Evolutionary conservation across 2,113 vertebrate genomes (phyloP), one percentile per base, ranked within the genome.

Genomic region (Taxidea taxus): DNA sequence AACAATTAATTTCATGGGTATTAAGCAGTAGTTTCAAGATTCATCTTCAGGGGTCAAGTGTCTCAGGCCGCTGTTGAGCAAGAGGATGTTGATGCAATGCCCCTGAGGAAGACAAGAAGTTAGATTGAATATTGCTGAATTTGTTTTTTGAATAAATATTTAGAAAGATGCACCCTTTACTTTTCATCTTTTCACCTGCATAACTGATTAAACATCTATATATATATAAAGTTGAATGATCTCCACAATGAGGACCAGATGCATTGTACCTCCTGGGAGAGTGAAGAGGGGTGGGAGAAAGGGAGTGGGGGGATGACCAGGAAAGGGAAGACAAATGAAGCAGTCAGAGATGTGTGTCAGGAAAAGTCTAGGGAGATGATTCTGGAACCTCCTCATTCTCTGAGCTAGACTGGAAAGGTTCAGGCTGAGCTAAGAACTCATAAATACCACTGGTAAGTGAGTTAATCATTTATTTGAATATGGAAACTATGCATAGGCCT

Each of bases 1-100:
- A 97, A 97, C 97, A 98, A 92, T 96, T 64, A 82, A 92, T 97
- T 97, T 98, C 96, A 98, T 80, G 97, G 97, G 70, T 94, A 88
- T 98, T 97, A 98, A 87, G 70, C 81, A 95, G 90, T 58, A 81
- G 87, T 90, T 94, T 54, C 87, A 97, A 70, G 58, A 62, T 77
- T 92, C 31, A 82, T 77, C 94, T 88, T 94, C n/a, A 27, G 95
- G 91, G 62, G 68, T 47, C 3, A 1, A 66, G 25, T 12, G n/a
- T 74, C 84, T 94, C 18, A 4, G 78, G 47, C 64, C 1, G 2
- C 25, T 78, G 25, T 39, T 83, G 78, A 92, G 42, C 18, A 34
- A 49, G 58, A 94, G 29, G 39, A 31, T 66, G 16, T 47, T 16
- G 64, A 49, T 18, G 18, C 44, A 39, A 4, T 31, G 34, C 3